Percentiles rank a stretch among this genome's conserved stretches.
phyloP scores from a whole-genome alignment of 2,888 invertebrate species.

The Pterostichus niger region DNA sequence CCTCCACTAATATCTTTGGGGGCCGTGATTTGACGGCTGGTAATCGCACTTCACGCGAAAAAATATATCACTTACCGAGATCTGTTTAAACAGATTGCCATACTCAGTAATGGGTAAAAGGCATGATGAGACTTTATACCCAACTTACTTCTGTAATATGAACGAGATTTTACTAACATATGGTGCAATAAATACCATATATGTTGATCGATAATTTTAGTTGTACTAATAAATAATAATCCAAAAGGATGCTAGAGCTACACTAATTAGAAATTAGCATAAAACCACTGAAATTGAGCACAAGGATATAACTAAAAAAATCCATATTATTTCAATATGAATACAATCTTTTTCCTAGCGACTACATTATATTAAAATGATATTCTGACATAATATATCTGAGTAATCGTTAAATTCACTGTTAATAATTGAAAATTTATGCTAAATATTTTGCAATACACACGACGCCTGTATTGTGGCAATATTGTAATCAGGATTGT shows the following conservation, averaged over 20 bases:
- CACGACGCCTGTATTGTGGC: not conserved
- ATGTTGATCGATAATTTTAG: no score
- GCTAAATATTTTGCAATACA: constrained; percentile 17
- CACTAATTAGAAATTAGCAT: not conserved
- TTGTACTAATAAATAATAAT: no score
- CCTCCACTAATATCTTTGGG: no score
- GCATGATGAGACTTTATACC: no score
- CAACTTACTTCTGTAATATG: no score
- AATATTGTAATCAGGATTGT: constrained; percentile 11
- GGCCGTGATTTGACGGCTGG: no score
- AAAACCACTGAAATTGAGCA: not conserved
- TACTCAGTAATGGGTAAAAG: no score
- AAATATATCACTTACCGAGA: no score
- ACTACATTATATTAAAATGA: not conserved
- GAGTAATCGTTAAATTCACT: constrained; percentile 1
- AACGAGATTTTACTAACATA: no score
- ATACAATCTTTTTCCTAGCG: not conserved
- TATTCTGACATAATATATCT: constrained; percentile 3
- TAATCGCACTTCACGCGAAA: no score
- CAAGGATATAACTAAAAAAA: constrained; percentile 6
- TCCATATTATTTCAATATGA: not conserved
- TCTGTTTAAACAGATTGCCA: no score
- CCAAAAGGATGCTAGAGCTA: not conserved
- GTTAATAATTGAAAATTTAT: constrained; percentile 29
- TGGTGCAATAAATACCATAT: no score